Conservation (phyloP, 2,113 vertebrate species). For the Emberiza fucata region DNA sequence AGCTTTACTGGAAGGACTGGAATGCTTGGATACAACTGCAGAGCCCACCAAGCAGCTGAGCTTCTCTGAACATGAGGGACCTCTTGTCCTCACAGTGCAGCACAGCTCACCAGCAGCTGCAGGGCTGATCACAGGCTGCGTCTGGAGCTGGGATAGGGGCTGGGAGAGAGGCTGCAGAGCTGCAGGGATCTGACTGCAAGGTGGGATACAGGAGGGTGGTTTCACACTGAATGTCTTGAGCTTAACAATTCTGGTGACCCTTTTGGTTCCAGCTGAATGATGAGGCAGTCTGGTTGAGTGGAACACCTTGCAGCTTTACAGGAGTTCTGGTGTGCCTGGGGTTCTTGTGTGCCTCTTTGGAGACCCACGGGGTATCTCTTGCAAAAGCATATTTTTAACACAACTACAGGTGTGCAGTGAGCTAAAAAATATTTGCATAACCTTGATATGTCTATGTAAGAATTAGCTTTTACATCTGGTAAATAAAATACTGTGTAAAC, state of each 20-base stretch:
- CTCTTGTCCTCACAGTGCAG: not conserved
- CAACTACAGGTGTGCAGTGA: not conserved
- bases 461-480: constrained; percentile 58
- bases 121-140: not conserved
- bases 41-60: not conserved
- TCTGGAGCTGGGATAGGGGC: not conserved
- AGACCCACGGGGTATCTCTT: not conserved
- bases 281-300: not conserved
- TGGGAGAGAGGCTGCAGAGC: not conserved
- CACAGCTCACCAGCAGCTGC: not conserved
- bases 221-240: not conserved
- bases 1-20: not conserved
- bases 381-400: not conserved
- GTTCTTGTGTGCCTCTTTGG: not conserved
- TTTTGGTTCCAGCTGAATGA: not conserved
- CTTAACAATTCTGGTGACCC: not conserved
- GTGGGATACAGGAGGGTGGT: rapidly evolving
- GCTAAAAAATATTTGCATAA: constrained; percentile 5
- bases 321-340: not conserved
- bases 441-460: constrained; percentile 21
- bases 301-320: not conserved
- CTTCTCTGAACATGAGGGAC: not conserved
- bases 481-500: constrained; percentile 57
- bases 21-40: not conserved
- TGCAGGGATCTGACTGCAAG: not conserved